Percentiles rank a stretch among this genome's conserved stretches.
Evolutionary conservation across 2,888 invertebrate genomes (phyloP).

Genomic region (Sisyra nigra): DNA sequence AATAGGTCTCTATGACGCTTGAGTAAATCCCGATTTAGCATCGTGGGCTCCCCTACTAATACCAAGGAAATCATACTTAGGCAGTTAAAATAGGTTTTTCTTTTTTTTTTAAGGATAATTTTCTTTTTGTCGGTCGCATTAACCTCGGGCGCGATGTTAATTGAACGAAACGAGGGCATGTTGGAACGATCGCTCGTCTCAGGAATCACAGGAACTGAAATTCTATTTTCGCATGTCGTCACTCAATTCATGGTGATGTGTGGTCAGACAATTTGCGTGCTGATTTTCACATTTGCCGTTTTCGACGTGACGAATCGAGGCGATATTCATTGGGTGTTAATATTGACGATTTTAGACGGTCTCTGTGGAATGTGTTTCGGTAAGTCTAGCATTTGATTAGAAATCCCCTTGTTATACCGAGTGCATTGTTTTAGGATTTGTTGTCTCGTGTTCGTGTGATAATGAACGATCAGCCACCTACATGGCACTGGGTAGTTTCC

Average conservation of each 20-base stretch:
- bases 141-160: conserved; percentile 78
- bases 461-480: conserved; percentile 75
- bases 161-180: conserved; percentile 80
- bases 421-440: too few species aligned
- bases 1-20: too few species aligned
- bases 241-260: conserved; percentile 80
- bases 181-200: conserved; percentile 79
- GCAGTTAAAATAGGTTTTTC: conserved; percentile 11
- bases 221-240: conserved; percentile 71
- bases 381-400: conserved; percentile 25
- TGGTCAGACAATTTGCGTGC: conserved; percentile 64
- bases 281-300: conserved; percentile 60
- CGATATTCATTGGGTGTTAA: conserved; percentile 52
- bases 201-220: conserved; percentile 54
- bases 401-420: too few species aligned
- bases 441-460: conserved; percentile 63
- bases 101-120: conserved; percentile 50
- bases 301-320: conserved; percentile 68
- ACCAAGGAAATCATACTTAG: too few species aligned
- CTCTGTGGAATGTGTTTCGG: conserved; percentile 90
- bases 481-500: conserved; percentile 68
- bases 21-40: too few species aligned
- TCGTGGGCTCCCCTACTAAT: too few species aligned
- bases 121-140: conserved; percentile 89
- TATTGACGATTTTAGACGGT: conserved; percentile 65